Evolutionary conservation across 2,888 invertebrate species (phyloP), one percentile per base, ranked within the genome.

Genomic region (Heliconius ethilla): DNA sequence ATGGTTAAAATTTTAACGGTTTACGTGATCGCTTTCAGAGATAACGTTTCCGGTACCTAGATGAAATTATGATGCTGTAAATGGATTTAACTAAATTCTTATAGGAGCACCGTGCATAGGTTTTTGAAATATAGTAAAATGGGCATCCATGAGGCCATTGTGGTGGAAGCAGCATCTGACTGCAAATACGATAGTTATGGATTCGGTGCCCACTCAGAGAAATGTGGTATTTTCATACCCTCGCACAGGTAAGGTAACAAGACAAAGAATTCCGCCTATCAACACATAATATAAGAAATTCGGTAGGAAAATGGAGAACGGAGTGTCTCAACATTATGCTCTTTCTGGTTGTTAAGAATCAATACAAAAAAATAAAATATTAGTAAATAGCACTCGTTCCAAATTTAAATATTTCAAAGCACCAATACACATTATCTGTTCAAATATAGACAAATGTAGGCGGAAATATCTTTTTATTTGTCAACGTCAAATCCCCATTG

Each of bases 401-500:
- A 75, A 80, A 77, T 83, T 83, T 83, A 81, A 84, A 85, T 72
- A 85, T 84, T 84, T 80, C 88, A 90, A 89, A 88, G 87, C n/a
- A 59, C 33, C 59, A 72, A 72, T 91, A 72, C 91, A 87, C 90
- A 93, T 92, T 92, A 91, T 91, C 90, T 89, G 88, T 90, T 88
- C 89, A 88, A 92, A 92, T 91, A 91, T 84, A 88, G 88, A 89
- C 89, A 69, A 86, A 83, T 87, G 84, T 86, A 85, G 87, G 86
- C 87, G 92, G 92, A 93, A 93, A 93, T 92, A 92, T 88, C 87
- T 91, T 92, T 92, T 87, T 90, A 93, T 94, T 93, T 93, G 92
- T 94, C 94, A 94, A 92, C 86, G 94, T 94, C 94, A 92, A 84
- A 83, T 89, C 91, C 90, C 91, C 87, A 85, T 83, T 80, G 82